Conservation (phyloP, 2,113 vertebrate genomes). For the Centropristis striata region DNA sequence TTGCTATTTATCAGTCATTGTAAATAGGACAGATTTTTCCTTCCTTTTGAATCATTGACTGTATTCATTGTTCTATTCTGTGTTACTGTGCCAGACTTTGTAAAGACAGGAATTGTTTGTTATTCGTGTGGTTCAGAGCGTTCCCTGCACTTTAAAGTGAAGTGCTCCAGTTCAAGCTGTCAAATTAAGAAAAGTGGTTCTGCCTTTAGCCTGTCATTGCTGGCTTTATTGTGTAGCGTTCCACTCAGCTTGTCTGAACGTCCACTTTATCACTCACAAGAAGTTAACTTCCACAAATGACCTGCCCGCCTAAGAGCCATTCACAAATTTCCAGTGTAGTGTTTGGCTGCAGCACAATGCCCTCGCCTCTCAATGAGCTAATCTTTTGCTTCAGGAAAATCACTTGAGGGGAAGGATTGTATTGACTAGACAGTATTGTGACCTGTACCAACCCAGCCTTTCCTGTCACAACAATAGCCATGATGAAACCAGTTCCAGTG, state of each 20-base stretch:
- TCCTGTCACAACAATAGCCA: conserved; percentile 60
- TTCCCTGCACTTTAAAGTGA: conserved; percentile 18
- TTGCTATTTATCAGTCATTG: no score
- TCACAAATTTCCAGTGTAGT: conserved; percentile 22
- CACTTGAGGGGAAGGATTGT: conserved; percentile 26
- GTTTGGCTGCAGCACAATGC: conserved; percentile 25
- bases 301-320: background rate
- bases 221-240: conserved; percentile 1
- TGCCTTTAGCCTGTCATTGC: conserved; percentile 13
- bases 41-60: no score
- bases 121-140: conserved; percentile 10
- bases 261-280: conserved; percentile 26
- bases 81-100: no score
- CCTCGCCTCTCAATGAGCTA: conserved; percentile 8
- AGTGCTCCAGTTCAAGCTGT: conserved; percentile 11
- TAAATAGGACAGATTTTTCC: no score
- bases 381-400: conserved; percentile 46
- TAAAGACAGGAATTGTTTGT: conserved; percentile 7
- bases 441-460: conserved; percentile 42
- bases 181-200: conserved; percentile 2
- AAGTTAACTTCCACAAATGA: background rate
- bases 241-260: conserved; percentile 3
- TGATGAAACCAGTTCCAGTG: conserved; percentile 49
- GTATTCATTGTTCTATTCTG: no score
- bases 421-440: conserved; percentile 32